Base-by-base conservation (phyloP, 35 echinoderm and acorn worm species). In the Lytechinus pictus region DNA sequence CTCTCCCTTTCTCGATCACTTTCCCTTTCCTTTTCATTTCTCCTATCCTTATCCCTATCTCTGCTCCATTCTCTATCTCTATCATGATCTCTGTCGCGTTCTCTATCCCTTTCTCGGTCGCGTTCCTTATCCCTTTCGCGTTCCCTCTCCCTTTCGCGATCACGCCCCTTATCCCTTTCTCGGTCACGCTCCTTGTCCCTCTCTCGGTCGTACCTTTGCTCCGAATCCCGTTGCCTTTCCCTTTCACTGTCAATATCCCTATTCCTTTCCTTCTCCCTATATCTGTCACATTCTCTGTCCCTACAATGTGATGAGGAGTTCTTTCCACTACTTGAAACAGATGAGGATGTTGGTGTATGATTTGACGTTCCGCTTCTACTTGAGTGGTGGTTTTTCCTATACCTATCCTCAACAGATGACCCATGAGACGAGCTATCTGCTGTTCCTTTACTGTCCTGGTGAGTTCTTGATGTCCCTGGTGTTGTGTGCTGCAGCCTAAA, bases 401-500 rank as follows among this genome's bases (percentile, higher is more conserved):
- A 92, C 52, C 52, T 87, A 54, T 96, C 91, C 27, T 91, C 58
- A 24, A 27, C n/a, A 51, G 95, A 96, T 28, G 71, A 92, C 24
- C 58, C 54, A 86, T 52, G 54, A 53, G 86, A 87, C 51, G 53
- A 91, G 1, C 94, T 95, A 11, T 95, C 53, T 11, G 53, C 57
- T 21, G 54, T 56, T 86, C 53, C 86, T 33, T 89, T 44, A 44
- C 33, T 44, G 33, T 44, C 91, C 8, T 94, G 97, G 54, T 95
- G 95, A 14, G 95, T 95, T 14, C 90, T 44, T 14, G 86, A 96
- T n/a, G 58, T 55, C 54, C 71, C 95, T 94, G 94, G 95, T 44
- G 97, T 96, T 27, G 97, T 93, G 61, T 56, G 13, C 86, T 96
- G 95, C 87, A 90, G 86, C 51, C 66, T 86, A 55, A 97, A 96